A percentile compares a stretch with the other conserved stretches of the same genome.
phyloP scores from a whole-genome alignment of 2,797 vertebrate genomes.

The Melanotaenia nigrans region DNA sequence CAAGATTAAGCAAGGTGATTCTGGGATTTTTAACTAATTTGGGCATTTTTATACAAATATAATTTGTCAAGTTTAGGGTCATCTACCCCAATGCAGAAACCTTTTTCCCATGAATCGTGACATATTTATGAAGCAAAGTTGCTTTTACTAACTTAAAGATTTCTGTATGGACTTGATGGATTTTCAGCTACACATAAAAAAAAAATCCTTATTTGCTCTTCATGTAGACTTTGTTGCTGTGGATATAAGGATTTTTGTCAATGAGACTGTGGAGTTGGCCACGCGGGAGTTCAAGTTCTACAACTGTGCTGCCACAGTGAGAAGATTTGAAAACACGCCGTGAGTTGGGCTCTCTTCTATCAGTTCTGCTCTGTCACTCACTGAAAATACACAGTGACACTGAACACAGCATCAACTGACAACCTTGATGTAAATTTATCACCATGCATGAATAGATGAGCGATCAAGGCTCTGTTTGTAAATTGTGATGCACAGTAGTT shows the following conservation, averaged over 20 bases:
- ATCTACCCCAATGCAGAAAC: background rate
- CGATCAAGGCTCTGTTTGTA: conserved; percentile 75
- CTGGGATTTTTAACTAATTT: background rate
- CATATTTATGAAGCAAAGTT: background rate
- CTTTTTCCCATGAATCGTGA: background rate
- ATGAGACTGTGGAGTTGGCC: conserved; percentile 84
- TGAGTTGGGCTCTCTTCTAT: conserved; percentile 83
- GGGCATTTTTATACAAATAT: background rate
- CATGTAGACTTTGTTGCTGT: conserved; percentile 90
- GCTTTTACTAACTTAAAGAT: background rate
- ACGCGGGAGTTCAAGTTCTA: conserved; percentile 91
- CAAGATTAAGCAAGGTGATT: background rate
- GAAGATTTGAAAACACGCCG: conserved; percentile 90
- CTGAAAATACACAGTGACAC: conserved; percentile 61
- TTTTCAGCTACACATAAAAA: background rate
- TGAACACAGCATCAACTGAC: conserved; percentile 63
- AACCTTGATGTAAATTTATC: conserved; percentile 76
- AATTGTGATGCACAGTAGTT: conserved; percentile 80
- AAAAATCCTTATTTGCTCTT: conserved; percentile 9
- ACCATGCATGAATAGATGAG: conserved; percentile 64
- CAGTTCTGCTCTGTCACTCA: conserved; percentile 67
- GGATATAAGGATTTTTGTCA: conserved; percentile 80
- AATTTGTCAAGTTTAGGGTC: background rate
- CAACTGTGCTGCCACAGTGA: conserved; percentile 91
- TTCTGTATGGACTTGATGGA: background rate